Evolutionary conservation across 2,797 vertebrate species (phyloP), one percentile per base, ranked within the genome.

Genomic region (Sebastes reedi): DNA sequence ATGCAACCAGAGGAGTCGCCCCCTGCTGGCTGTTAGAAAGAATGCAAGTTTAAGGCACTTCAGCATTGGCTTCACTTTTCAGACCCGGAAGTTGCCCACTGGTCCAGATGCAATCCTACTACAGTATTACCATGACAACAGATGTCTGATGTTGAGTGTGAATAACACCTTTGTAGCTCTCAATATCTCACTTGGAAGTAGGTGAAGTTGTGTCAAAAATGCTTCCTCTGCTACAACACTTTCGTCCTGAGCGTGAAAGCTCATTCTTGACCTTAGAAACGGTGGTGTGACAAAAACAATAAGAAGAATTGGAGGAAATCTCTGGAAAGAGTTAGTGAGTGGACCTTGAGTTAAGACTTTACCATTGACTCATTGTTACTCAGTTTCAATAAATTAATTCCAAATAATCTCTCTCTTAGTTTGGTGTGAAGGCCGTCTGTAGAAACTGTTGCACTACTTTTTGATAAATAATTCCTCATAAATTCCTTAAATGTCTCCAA

Each of bases 121-220:
- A 42, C 39, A 42, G 13, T 42, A 42, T 42, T 42, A 42, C 39
- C 39, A 42, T 42, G 39, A 42, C 13, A 46, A 46, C 42, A 18
- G 39, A 42, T 46, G 42, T 46, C 3, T 46, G 42, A 18, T 46
- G 16, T 46, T 46, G 42, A 46, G 42, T 3, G 42, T 46, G 42
- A 46, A 46, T 0, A 6, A 8, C 42, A 46, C 42, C 16, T 46
- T 46, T 3, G 0, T 0, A 18, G 0, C 16, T 18, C 16, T 46
- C 42, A 46, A 46, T 46, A 46, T 46, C 42, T 46, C 42, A 46
- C 42, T 46, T 46, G 42, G 16, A 46, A 18, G 42, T 46, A 8
- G 42, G 16, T 46, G 42, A 46, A 46, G 42, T 46, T 46, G 42
- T 46, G 42, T 46, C 16, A 46, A 16, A 46, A 46, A 46, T 6